Conservation (phyloP, 1,140 invertebrate species). For the Pseudomyrmex gracilis region DNA sequence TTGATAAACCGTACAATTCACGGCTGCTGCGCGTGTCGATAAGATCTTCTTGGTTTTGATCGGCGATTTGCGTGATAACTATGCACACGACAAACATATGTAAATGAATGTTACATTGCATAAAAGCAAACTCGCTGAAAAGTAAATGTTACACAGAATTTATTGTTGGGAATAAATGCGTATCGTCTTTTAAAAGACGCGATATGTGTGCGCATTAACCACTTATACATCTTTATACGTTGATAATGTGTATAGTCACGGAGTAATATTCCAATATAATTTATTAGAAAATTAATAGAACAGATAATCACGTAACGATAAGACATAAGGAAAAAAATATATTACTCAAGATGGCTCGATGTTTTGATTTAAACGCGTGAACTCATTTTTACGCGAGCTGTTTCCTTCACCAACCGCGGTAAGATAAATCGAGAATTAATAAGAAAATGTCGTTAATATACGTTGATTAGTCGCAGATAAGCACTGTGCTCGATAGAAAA, state of each 20-base stretch:
- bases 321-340: constrained; percentile 5
- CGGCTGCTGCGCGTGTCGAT: constrained; percentile 15
- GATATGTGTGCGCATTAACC: not conserved
- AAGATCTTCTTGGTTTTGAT: not conserved
- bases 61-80: not conserved
- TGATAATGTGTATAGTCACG: constrained; percentile 5
- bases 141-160: not conserved
- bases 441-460: constrained; percentile 47
- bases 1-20: constrained; percentile 49
- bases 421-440: constrained; percentile 56
- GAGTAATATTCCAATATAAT: constrained; percentile 11
- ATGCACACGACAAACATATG: not conserved
- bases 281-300: constrained; percentile 48
- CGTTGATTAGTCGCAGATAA: constrained; percentile 56
- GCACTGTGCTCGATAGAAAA: constrained; percentile 7
- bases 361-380: constrained; percentile 24
- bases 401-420: constrained; percentile 27
- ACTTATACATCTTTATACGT: not conserved
- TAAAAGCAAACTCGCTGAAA: not conserved
- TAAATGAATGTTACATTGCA: not conserved
- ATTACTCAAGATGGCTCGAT: constrained; percentile 21
- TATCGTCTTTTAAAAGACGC: not conserved
- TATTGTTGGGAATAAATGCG: not conserved
- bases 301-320: not conserved
- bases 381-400: constrained; percentile 20